phyloP scores from a whole-genome alignment of 2,797 vertebrate species.

The Epinephelus awoara region DNA sequence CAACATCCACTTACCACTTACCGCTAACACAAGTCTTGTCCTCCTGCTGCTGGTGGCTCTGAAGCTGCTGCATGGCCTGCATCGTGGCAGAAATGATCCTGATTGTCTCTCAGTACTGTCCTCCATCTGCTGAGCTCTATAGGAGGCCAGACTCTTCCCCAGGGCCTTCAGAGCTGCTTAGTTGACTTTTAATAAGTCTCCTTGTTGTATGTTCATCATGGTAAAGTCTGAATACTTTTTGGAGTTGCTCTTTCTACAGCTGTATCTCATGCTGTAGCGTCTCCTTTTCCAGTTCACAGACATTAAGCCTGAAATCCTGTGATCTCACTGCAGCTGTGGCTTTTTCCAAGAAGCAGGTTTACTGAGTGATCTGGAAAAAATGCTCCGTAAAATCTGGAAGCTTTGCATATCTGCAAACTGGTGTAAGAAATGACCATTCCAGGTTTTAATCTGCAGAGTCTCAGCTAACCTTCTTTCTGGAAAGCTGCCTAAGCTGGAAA shows the following conservation, averaged over 20 bases:
- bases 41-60: neutral
- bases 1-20: neutral
- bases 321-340: neutral
- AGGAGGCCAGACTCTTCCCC: neutral
- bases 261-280: neutral
- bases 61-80: neutral
- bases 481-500: neutral
- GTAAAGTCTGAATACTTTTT: neutral
- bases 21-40: neutral
- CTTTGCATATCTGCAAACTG: neutral
- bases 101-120: neutral
- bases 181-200: no score
- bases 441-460: neutral
- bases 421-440: neutral
- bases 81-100: neutral
- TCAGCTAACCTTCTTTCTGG: neutral
- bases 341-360: neutral
- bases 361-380: neutral
- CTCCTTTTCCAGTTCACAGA: constrained; percentile 11
- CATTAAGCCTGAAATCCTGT: neutral
- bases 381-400: neutral
- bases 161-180: neutral
- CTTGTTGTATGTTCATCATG: no score
- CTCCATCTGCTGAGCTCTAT: neutral
- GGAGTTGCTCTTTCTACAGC: neutral